phyloP scores from a whole-genome alignment of 1,140 invertebrate species.

The Heliconius melpomene region DNA sequence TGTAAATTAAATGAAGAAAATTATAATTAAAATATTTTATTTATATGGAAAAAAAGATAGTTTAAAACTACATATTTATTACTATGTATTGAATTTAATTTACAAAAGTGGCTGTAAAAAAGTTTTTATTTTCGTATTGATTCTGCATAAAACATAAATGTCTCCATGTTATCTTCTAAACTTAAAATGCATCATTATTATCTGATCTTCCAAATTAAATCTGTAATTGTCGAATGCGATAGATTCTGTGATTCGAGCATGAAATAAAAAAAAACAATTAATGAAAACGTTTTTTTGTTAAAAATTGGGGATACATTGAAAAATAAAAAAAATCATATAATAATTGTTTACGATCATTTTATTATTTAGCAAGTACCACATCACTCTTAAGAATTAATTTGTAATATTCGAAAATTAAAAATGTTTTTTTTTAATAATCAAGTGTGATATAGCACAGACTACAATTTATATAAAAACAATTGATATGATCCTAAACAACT shows the following conservation, averaged over 20 bases:
- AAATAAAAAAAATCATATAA: not conserved
- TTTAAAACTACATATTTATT: not conserved
- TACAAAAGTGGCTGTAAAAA: conserved; percentile 10
- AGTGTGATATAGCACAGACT: not conserved
- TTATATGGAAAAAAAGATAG: not conserved
- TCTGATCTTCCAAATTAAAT: conserved; percentile 25
- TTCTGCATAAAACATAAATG: conserved; percentile 10
- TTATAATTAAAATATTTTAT: not conserved
- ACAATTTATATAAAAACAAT: conserved; percentile 1
- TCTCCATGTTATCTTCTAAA: conserved; percentile 20
- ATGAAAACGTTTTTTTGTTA: not conserved
- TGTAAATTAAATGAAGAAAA: not conserved
- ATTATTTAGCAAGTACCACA: not conserved
- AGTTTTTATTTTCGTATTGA: not conserved
- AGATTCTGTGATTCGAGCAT: conserved; percentile 30
- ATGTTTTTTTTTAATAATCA: not conserved
- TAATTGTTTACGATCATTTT: conserved; percentile 9
- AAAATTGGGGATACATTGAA: not conserved
- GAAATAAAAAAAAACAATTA: conserved; percentile 15
- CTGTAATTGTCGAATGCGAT: conserved; percentile 27
- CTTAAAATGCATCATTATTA: conserved; percentile 19
- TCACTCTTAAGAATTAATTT: conserved; percentile 7
- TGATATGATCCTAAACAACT: conserved; percentile 9
- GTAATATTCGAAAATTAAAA: not conserved
- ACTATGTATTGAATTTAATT: not conserved